phyloP scores from a whole-genome alignment of 2,888 invertebrate genomes.

The Alloscopus bannaensis region DNA sequence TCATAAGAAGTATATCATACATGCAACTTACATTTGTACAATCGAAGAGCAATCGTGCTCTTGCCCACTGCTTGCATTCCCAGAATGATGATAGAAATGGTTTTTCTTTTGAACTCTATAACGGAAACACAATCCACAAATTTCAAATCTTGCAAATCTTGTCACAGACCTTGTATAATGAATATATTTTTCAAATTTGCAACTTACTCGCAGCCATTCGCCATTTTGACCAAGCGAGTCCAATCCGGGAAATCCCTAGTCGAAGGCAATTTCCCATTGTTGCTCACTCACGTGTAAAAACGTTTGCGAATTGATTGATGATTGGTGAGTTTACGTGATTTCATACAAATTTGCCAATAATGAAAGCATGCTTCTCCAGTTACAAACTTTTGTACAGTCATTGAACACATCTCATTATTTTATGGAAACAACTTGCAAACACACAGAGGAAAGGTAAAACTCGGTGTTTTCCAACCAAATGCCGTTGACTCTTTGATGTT shows the following conservation, averaged over 20 bases:
- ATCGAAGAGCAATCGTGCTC: slow-evolving; percentile 68
- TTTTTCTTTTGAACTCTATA: slow-evolving; percentile 59
- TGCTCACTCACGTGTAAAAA: neutral
- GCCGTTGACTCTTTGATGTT: too few relatives aligned
- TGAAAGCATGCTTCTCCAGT: neutral
- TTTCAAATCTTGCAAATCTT: neutral
- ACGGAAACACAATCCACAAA: neutral
- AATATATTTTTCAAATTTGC: neutral
- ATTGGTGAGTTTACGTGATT: neutral
- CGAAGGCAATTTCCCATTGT: slow-evolving; percentile 72
- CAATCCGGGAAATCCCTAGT: slow-evolving; percentile 71
- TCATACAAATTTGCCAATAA: neutral
- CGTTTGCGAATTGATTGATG: neutral
- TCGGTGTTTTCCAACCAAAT: too few relatives aligned
- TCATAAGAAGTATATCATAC: neutral
- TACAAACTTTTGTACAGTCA: too few relatives aligned
- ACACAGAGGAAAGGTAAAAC: too few relatives aligned
- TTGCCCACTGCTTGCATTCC: slow-evolving; percentile 71
- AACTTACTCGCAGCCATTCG: slow-evolving; percentile 66
- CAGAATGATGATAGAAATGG: slow-evolving; percentile 67
- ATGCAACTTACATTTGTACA: slow-evolving; percentile 68
- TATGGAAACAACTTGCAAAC: too few relatives aligned
- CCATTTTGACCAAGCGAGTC: slow-evolving; percentile 69
- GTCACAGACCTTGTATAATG: neutral
- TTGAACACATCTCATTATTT: too few relatives aligned